Base-by-base conservation (phyloP, 1,140 invertebrate species). In the Polyergus mexicanus region DNA sequence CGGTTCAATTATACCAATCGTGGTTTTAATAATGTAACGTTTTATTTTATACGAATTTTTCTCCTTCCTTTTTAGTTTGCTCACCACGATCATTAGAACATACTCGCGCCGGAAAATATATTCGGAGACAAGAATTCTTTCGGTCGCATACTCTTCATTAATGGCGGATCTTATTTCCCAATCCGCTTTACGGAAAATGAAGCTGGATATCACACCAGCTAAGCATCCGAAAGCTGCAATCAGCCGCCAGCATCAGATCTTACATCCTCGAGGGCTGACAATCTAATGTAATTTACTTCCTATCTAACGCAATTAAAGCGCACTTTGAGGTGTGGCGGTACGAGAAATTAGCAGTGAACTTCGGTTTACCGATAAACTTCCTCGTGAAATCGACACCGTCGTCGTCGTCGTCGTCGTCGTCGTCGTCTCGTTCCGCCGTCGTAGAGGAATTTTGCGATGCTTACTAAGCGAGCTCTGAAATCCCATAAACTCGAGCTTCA, bases 311-410 rank as follows among this genome's bases (percentile, higher is more conserved):
- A 88, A 90, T 90, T 90, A 90, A 88, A 90, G 86, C 86, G 77
- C 87, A 90, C 89, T 90, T 90, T 90, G 88, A 88, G 89, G 84
- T 90, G 84, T 88, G 86, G 77, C 88, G 77, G 88, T 86, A 84
- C 89, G 88, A 90, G 89, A 90, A 90, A 90, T 90, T 90, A 90
- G 72, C 84, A 86, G 86, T 84, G 89, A 90, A 90, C 86, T 90
- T 90, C 62, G 89, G 89, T 90, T 88, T 75, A 83, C 83, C 81
- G 76, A 76, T 56, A 85, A 87, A 90, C 88, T 89, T 89, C 72
- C 22, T 22, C n/a, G 13, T 60, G 89, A 87, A 90, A 90, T 90
- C 89, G 88, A 90, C 89, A 90, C 88, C 65, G 72, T 54, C 62
- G 62, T 71, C 65, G 76, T n/a, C n/a, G n/a, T n/a, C n/a, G n/a